A percentile compares a stretch with the other conserved stretches of the same genome.
These are phyloP conservation scores for Hippocampus kuda DNA, from an alignment of 2,797 vertebrate species.

Conservation along the genomic window DNA sequence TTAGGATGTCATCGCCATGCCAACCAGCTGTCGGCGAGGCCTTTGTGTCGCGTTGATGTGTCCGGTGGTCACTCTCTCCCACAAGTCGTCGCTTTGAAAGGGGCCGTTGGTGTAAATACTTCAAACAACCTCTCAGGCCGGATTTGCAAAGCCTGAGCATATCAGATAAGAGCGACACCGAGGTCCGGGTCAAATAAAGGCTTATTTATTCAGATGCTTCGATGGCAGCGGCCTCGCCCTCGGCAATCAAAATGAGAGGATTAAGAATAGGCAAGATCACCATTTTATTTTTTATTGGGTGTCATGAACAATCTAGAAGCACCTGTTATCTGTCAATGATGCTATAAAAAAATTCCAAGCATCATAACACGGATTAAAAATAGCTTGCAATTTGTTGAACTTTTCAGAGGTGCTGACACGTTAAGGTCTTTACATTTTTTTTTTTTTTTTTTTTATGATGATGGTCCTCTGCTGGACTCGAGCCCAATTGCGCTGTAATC, in stretches of 20 bases:
- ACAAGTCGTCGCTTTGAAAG: slow-evolving; percentile 46
- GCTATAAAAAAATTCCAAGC: slow-evolving; percentile 9
- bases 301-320: slow-evolving; percentile 36
- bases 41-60: slow-evolving; percentile 49
- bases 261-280: slow-evolving; percentile 59
- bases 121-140: slow-evolving; percentile 36
- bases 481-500: not conserved
- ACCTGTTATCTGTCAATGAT: slow-evolving; percentile 36
- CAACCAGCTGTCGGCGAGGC: slow-evolving; percentile 58
- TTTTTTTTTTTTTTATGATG: not conserved
- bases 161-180: slow-evolving; percentile 49
- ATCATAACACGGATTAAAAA: not conserved
- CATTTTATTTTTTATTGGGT: slow-evolving; percentile 33
- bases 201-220: slow-evolving; percentile 53
- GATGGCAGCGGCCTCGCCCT: slow-evolving; percentile 48
- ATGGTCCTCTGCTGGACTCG: not conserved
- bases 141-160: slow-evolving; percentile 50
- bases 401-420: slow-evolving; percentile 4
- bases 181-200: slow-evolving; percentile 52
- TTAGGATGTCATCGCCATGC: slow-evolving; percentile 70
- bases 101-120: slow-evolving; percentile 43
- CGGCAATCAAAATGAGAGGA: slow-evolving; percentile 52
- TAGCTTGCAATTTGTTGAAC: not conserved
- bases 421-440: slow-evolving; percentile 6
- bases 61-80: slow-evolving; percentile 17